These are phyloP conservation scores for Parnassius smintheus DNA, from an alignment of 2,888 invertebrate genomes.

Conservation along the genomic window DNA sequence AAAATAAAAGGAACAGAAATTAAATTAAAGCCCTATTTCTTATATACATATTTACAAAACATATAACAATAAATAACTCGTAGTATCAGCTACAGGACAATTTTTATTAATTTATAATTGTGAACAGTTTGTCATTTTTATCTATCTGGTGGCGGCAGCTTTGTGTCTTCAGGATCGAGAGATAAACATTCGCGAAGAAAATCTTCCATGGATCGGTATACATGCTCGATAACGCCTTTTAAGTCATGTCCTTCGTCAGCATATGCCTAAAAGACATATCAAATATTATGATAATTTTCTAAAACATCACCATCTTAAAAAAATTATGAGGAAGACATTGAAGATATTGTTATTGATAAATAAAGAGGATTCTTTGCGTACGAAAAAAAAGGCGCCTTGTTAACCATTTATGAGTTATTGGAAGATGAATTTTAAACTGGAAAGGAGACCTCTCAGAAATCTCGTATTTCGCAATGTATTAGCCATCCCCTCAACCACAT, in stretches of 20 bases:
- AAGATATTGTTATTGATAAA: no score
- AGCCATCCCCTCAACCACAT: no score
- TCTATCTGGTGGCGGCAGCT: conserved; percentile 82
- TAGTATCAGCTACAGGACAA: conserved; percentile 19
- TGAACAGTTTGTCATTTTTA: conserved; percentile 44
- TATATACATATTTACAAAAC: conserved; percentile 76
- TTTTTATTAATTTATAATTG: conserved; percentile 10
- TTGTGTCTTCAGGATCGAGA: conserved; percentile 89
- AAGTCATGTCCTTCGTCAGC: conserved; percentile 95
- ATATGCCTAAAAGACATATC: conserved; percentile 85
- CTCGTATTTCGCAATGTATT: no score
- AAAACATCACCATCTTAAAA: no score
- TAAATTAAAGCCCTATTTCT: conserved; percentile 73
- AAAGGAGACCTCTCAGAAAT: no score
- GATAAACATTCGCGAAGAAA: conserved; percentile 95
- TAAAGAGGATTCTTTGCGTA: no score
- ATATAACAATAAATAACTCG: conserved; percentile 45
- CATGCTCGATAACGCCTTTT: conserved; percentile 92
- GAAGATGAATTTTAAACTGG: no score
- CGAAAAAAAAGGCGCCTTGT: no score
- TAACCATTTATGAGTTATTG: no score
- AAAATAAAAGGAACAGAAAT: conserved; percentile 68
- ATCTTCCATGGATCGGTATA: conserved; percentile 96
- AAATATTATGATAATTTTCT: no score
- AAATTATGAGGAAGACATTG: no score